Base-by-base conservation (phyloP, 2,113 vertebrate species). In the Microcebus griseorufus region DNA sequence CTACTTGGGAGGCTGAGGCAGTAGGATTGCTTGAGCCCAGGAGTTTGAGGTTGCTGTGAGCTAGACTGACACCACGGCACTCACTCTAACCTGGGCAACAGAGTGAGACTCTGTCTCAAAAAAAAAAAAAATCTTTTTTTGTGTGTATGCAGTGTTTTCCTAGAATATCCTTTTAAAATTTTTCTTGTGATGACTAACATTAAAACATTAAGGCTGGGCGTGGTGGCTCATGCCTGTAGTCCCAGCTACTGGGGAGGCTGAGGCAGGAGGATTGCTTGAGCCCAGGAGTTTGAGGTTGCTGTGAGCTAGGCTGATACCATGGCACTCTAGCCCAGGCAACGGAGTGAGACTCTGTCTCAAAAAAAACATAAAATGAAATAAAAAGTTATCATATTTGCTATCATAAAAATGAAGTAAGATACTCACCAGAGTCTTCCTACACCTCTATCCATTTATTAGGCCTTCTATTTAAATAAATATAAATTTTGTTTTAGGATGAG, bases 401-500 rank as follows among this genome's bases (percentile, higher is more conserved):
- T 84, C 27, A 34, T 62, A 90, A 32, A 27, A 73, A 67, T 76
- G 23, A 95, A 96, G 9, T 73, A 82, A 73, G 80, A 93, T 95
- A 73, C 42, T 92, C 29, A 72, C 80, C 25, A 51, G 42, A 65
- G 11, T 93, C 42, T 97, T 81, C 34, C 42, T 67, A 37, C 1
- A 92, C 37, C 34, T 73, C 75, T 86, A 0, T 62, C 78, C 18
- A 88, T 94, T 60, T 88, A 48, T 89, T 92, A 84, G 37, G 27
- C 64, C 48, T 93, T 65, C 75, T 92, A 34, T 6, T 25, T 75
- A 67, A 22, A 58, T 88, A 94, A 78, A 60, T 58, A 37, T 9
- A 64, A 82, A 84, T 93, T 95, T 97, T 79, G 29, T 97, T 97
- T 96, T 1, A 27, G 20, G 25, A 45, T 92, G n/a, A 79, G 17